Conservation (phyloP, 2,113 vertebrate species). For the Puffinus mauretanicus region DNA sequence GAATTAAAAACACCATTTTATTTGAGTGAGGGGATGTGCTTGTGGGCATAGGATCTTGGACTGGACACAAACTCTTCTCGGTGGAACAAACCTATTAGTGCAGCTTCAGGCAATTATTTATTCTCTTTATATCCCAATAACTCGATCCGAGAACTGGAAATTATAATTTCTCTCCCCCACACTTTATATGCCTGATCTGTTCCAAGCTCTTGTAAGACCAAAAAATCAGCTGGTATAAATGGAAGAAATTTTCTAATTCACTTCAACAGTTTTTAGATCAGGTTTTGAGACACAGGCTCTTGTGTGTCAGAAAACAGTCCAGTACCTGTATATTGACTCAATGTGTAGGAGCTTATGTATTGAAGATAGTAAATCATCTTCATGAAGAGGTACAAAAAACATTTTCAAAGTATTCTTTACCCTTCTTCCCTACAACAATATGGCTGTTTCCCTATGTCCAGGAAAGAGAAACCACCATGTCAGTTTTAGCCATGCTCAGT, state of each 20-base stretch:
- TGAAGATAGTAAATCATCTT: not conserved
- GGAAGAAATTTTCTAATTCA: not conserved
- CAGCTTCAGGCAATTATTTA: not conserved
- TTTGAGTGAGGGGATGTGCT: not conserved
- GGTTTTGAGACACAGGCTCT: not conserved
- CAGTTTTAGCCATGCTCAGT: not conserved
- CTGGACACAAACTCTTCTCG: not conserved
- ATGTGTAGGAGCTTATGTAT: not conserved
- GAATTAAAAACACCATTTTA: not conserved
- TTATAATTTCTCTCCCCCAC: not conserved
- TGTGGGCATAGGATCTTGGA: not conserved
- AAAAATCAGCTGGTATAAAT: not conserved
- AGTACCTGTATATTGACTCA: not conserved
- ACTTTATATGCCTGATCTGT: not conserved
- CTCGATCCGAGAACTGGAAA: not conserved
- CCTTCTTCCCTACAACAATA: not conserved
- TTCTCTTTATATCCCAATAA: not conserved
- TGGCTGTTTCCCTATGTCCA: not conserved
- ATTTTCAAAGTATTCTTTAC: not conserved
- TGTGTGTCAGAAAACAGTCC: not conserved
- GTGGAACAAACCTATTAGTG: not conserved
- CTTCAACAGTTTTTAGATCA: not conserved
- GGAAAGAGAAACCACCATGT: not conserved
- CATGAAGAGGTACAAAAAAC: not conserved
- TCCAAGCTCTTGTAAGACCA: not conserved